Base-by-base conservation (phyloP, 1,140 invertebrate species). In the Drosophila sturtevanti region DNA sequence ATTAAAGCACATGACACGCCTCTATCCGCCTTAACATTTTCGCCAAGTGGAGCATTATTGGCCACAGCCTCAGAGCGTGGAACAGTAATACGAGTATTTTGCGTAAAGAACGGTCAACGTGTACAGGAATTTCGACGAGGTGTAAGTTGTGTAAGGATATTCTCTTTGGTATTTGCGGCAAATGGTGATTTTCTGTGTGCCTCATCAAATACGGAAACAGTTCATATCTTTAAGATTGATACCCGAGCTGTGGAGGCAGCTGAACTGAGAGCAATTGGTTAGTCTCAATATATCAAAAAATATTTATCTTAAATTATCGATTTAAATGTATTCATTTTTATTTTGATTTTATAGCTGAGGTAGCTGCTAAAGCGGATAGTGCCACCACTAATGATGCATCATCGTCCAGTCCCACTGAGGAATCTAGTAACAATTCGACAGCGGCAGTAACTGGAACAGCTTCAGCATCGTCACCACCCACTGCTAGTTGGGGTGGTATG, bases 161-260 rank as follows among this genome's bases (percentile, higher is more conserved):
- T 96, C 77, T 98, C 97, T 72, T 93, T 99, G 76, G 96, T 97
- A 21, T 99, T 99, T 93, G 98, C 97, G 89, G 94, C 95, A 65
- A 97, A 98, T 93, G 96, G 97, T n/a, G 93, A 95, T 72, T 99
- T 96, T 92, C 93, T 99, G 21, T 97, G 96, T 89, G 97, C 96
- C 79, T 98, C 98, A 38, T 98, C 97, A 80, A 99, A 99, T 93
- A 99, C 98, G 18, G 98, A 99, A 94, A 99, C 99, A 22, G 97
- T 99, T 77, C 99, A 99, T 93, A 95, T 99, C 77, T 99, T 99
- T 93, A 97, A 97, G 92, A 93, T 99, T 72, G 91, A 92, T 60
- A 51, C 63, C 1, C 75, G 75, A 5, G 82, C 86, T 1, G 91
- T 91, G 31, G 90, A 91, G 59, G 34, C 60, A 10, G 84, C 81